Evolutionary conservation across 2,113 vertebrate genomes (phyloP).

Genomic region (Ardeotis arabs): DNA sequence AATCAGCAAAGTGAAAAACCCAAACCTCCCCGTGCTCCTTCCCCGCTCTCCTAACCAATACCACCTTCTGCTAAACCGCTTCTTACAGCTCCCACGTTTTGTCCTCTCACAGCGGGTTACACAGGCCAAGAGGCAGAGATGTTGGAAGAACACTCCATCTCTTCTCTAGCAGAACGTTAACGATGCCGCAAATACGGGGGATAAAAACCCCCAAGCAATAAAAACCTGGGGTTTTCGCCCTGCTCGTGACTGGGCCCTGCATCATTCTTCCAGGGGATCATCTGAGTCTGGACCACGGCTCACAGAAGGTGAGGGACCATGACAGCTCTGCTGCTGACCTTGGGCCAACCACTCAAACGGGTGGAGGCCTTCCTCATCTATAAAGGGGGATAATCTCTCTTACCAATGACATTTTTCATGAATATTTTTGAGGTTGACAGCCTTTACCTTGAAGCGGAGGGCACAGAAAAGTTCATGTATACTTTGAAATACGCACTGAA

Average conservation of each 20-base stretch:
- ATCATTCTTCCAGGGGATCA: not conserved
- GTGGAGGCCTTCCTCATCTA: not conserved
- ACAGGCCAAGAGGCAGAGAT: not conserved
- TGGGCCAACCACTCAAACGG: not conserved
- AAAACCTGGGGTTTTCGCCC: not conserved
- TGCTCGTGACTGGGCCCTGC: not conserved
- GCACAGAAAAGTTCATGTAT: accelerated
- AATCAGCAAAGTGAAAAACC: not conserved
- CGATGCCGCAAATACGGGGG: not conserved
- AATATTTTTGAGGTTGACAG: not conserved
- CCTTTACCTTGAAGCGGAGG: not conserved
- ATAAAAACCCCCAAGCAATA: not conserved
- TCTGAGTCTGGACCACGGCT: not conserved
- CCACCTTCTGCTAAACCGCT: not conserved
- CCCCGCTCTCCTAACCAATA: not conserved
- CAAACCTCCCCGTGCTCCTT: not conserved
- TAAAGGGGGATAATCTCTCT: not conserved
- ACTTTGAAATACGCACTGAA: not conserved
- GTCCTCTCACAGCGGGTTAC: not conserved
- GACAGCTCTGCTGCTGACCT: not conserved
- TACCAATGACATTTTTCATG: not conserved
- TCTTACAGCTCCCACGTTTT: not conserved
- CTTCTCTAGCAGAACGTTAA: not conserved
- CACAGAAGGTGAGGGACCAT: not conserved
- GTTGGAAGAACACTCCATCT: not conserved